Conservation (phyloP, 2,797 vertebrate genomes). For the Coreius guichenoti region DNA sequence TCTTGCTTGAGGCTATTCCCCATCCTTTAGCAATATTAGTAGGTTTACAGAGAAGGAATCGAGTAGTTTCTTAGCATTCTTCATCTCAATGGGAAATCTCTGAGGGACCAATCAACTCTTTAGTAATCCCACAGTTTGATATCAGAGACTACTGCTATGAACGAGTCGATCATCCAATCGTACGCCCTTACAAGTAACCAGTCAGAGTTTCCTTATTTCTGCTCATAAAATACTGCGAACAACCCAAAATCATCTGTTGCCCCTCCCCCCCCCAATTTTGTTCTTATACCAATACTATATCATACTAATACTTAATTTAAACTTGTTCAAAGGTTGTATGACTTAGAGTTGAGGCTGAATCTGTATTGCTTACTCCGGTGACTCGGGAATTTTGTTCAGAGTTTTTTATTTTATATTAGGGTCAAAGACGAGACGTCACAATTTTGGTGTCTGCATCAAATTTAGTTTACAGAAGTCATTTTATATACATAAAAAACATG, state of each 20-base stretch:
- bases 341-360: neutral
- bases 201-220: constrained; percentile 7
- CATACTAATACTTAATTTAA: neutral
- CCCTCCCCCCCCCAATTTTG: neutral
- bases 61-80: constrained; percentile 57
- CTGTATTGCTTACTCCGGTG: neutral
- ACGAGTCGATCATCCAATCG: constrained; percentile 44
- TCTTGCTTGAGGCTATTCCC: constrained; percentile 59
- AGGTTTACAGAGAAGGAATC: constrained; percentile 64
- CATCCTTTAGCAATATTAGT: constrained; percentile 65
- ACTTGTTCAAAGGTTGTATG: neutral
- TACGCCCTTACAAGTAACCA: constrained; percentile 28
- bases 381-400: neutral
- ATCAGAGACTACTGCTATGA: constrained; percentile 42
- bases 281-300: neutral
- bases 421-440: no score
- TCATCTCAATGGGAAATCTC: constrained; percentile 67
- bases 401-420: neutral
- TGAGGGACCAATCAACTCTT: constrained; percentile 67
- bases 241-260: neutral
- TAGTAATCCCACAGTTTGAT: constrained; percentile 54
- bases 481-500: no score
- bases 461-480: no score
- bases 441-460: no score
- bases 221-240: neutral